Conservation (phyloP, 2,888 invertebrate genomes). For the Taphrorychus bicolor region DNA sequence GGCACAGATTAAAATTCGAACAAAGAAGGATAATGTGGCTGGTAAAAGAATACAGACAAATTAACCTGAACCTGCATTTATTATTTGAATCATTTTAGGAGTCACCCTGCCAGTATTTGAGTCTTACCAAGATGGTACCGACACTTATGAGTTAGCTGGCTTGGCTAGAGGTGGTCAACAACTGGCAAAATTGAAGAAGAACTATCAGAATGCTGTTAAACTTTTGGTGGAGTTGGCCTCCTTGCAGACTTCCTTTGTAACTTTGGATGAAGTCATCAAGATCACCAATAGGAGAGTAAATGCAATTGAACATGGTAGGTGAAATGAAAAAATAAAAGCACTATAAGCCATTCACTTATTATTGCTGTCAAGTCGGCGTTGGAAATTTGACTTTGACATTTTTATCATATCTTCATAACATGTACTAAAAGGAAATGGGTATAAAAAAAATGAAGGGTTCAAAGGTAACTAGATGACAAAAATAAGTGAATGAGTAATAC, state of each 20-base stretch:
- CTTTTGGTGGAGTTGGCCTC: constrained; percentile 96
- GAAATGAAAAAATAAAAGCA: background rate
- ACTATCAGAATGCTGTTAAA: constrained; percentile 95
- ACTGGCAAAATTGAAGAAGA: constrained; percentile 95
- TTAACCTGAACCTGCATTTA: background rate
- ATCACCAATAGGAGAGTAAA: constrained; percentile 98
- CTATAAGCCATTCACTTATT: too few relatives aligned
- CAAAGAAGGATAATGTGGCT: constrained; percentile 98
- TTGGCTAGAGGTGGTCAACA: constrained; percentile 98
- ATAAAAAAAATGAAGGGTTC: too few relatives aligned
- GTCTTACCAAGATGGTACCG: constrained; percentile 92
- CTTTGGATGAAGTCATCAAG: constrained; percentile 98
- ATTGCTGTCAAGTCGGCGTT: too few relatives aligned
- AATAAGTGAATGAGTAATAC: background rate
- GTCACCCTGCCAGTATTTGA: constrained; percentile 97
- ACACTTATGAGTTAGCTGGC: constrained; percentile 96
- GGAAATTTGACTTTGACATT: too few relatives aligned
- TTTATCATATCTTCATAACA: too few relatives aligned
- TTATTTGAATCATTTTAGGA: constrained; percentile 63
- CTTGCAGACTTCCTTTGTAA: constrained; percentile 97
- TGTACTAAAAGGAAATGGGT: too few relatives aligned
- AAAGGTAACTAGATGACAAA: too few relatives aligned
- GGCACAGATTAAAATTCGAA: constrained; percentile 96
- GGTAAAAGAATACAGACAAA: constrained; percentile 46
- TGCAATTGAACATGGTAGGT: constrained; percentile 95